A percentile compares a stretch with the other conserved stretches of the same genome.
These are phyloP conservation scores for Gyps fulvus DNA, from an alignment of 2,113 vertebrate species.

Conservation along the genomic window DNA sequence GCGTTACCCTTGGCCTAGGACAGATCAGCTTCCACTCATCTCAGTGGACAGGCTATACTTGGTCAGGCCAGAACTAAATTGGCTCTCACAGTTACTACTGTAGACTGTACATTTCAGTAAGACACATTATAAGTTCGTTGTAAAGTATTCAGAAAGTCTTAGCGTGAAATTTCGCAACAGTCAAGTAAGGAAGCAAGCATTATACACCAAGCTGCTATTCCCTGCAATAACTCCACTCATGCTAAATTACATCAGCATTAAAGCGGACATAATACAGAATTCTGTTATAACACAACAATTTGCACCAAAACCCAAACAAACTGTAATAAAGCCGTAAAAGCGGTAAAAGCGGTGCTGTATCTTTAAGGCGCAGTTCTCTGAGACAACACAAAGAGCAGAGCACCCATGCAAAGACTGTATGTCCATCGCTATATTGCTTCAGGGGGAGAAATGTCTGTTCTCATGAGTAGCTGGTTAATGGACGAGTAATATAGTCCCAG, in stretches of 20 bases:
- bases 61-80: neutral
- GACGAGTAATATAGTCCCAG: neutral
- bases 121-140: neutral
- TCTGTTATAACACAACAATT: neutral
- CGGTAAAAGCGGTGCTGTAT: neutral
- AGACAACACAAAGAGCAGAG: neutral
- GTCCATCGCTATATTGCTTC: neutral
- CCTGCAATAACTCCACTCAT: slow-evolving; percentile 9
- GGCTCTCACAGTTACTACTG: neutral
- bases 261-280: neutral
- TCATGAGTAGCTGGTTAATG: neutral
- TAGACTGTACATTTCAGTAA: neutral
- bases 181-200: neutral
- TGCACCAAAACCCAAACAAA: neutral
- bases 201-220: neutral
- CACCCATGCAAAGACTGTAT: neutral
- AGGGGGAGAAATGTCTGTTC: neutral
- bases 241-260: slow-evolving; percentile 10
- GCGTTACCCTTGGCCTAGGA: neutral
- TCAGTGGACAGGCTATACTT: neutral
- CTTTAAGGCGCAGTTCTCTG: neutral
- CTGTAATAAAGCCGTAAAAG: neutral
- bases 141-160: neutral
- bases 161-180: neutral
- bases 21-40: neutral